Evolutionary conservation across 2,113 vertebrate genomes (phyloP), one percentile per base, ranked within the genome.

Genomic region (Acanthochromis polyacanthus): DNA sequence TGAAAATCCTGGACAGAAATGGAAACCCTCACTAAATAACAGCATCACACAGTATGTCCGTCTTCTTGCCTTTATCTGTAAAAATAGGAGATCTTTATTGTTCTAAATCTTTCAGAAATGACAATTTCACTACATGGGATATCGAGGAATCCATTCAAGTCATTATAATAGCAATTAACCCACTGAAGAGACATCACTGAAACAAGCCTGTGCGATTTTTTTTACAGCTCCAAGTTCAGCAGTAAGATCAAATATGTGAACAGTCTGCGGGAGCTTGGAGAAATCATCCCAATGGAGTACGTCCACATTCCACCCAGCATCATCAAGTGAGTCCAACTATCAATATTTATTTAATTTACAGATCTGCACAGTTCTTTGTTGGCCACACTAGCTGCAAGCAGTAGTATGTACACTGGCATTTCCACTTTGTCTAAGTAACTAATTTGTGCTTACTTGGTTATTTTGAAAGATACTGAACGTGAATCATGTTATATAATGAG

Each of bases 201-300:
- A 1, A 52, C 2, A 23, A 17, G 50, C 7, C n/a, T 40, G 68
- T 56, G 3, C 81, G 2, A 22, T 65, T 78, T 76, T 1, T 5
- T 77, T 73, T 83, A 30, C 90, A 98, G 97, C 80, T 97, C 97
- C 10, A 98, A 98, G 83, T 98, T 98, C 94, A 97, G 96, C 94
- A 98, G 96, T 91, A 98, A 98, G 82, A 97, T 98, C 92, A 96
- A 96, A 70, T 98, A 98, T 0, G 95, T 98, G 62, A 94, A 87
- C 78, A 97, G 94, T 0, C 85, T 98, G 84, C 92, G 94, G 0
- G 97, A 98, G 72, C 96, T 98, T 78, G 93, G 83, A 75, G 94
- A 95, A 65, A 93, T 97, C 82, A 97, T 98, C 84, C 97, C 97
- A 25, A 96, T 97, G 96, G 96, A 97, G 55, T 96, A 96, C 10